Conservation (phyloP, 2,888 invertebrate species). For the Calameuta filiformis region DNA sequence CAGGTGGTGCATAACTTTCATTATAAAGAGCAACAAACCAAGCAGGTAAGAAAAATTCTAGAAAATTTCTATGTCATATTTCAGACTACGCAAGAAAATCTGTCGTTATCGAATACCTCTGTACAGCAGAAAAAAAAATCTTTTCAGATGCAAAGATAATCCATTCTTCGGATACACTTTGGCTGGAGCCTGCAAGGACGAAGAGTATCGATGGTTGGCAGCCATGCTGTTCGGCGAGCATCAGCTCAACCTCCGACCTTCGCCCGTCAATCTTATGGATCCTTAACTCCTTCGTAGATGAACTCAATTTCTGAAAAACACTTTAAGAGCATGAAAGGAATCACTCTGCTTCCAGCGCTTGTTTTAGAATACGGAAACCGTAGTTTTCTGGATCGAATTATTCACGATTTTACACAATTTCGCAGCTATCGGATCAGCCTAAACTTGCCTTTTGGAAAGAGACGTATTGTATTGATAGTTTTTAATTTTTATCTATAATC, state of each 20-base stretch:
- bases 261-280: conserved; percentile 58
- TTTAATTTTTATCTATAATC: no score
- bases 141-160: conserved; percentile 75
- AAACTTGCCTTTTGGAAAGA: no score
- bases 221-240: conserved; percentile 82
- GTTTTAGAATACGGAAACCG: no score
- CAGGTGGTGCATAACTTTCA: conserved; percentile 85
- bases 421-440: no score
- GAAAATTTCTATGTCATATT: not conserved
- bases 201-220: conserved; percentile 83
- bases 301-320: no score
- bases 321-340: not conserved
- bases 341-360: not conserved
- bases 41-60: conserved; percentile 68
- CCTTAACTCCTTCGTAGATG: conserved; percentile 32
- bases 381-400: no score
- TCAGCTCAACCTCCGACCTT: conserved; percentile 57
- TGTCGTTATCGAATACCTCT: not conserved
- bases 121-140: not conserved
- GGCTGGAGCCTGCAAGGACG: conserved; percentile 80
- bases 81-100: not conserved
- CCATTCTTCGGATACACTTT: conserved; percentile 86
- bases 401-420: no score
- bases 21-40: conserved; percentile 75
- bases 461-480: no score